Percentiles rank a stretch among this genome's conserved stretches.
These are phyloP conservation scores for Tenthredo mesomela DNA, from an alignment of 2,888 invertebrate genomes.

Conservation along the genomic window DNA sequence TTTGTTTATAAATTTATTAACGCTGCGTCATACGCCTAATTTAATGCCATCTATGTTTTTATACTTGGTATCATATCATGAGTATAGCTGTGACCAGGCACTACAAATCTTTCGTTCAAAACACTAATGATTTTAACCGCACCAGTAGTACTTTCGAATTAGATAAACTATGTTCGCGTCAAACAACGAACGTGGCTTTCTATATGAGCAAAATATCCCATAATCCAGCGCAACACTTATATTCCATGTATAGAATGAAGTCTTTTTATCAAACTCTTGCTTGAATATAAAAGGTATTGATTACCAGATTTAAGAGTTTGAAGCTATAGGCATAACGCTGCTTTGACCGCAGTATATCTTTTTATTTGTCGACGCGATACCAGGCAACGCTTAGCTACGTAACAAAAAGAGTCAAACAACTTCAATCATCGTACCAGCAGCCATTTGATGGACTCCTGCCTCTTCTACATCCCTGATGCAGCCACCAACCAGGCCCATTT, in stretches of 20 bases:
- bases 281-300: background rate
- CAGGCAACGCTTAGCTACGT: background rate
- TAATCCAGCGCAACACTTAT: background rate
- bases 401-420: background rate
- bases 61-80: background rate
- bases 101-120: background rate
- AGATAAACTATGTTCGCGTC: background rate
- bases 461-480: conserved; percentile 67
- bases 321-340: background rate
- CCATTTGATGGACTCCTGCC: conserved; percentile 56
- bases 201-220: background rate
- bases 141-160: background rate
- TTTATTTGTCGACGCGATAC: background rate
- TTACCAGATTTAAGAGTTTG: background rate
- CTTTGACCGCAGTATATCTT: background rate
- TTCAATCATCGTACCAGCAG: background rate
- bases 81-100: background rate
- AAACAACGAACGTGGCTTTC: background rate
- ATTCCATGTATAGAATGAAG: background rate
- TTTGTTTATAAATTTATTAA: background rate
- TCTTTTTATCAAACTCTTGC: background rate
- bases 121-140: background rate
- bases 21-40: background rate
- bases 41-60: background rate
- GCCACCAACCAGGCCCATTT: conserved; percentile 67